Conservation (phyloP, 2,888 invertebrate species). For the Lomographa bimaculata region DNA sequence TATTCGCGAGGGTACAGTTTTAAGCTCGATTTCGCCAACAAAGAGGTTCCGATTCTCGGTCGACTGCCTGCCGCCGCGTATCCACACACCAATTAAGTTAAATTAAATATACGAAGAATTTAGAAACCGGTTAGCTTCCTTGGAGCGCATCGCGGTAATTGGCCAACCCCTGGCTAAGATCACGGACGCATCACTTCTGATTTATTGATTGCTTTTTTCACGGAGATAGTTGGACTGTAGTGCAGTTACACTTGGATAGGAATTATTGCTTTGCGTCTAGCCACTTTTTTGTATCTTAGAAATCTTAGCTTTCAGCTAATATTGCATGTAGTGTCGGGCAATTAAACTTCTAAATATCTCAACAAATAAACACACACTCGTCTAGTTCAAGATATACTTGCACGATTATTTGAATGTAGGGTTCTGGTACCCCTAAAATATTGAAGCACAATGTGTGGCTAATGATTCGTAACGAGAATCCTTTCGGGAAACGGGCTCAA, state of each 20-base stretch:
- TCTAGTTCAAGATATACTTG: not conserved
- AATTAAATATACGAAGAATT: slow-evolving; percentile 82
- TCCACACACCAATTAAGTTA: slow-evolving; percentile 80
- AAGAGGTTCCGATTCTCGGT: slow-evolving; percentile 77
- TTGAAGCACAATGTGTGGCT: slow-evolving; percentile 27
- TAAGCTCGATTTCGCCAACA: slow-evolving; percentile 69
- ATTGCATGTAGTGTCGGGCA: too few relatives aligned
- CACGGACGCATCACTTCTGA: slow-evolving; percentile 71
- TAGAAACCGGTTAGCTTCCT: slow-evolving; percentile 82
- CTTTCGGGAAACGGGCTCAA: slow-evolving; percentile 20
- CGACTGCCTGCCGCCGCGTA: slow-evolving; percentile 70
- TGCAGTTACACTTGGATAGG: slow-evolving; percentile 50
- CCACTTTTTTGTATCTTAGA: slow-evolving; percentile 36
- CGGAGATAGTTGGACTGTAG: slow-evolving; percentile 43
- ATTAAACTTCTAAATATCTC: too few relatives aligned
- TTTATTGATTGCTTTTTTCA: slow-evolving; percentile 61
- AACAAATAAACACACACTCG: too few relatives aligned
- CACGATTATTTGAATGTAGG: slow-evolving; percentile 8
- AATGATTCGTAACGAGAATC: slow-evolving; percentile 32
- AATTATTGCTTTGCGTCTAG: slow-evolving; percentile 37
- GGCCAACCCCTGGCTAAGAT: slow-evolving; percentile 72
- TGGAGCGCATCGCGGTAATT: slow-evolving; percentile 81
- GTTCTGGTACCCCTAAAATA: slow-evolving; percentile 16
- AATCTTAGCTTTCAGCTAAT: too few relatives aligned
- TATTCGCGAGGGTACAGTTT: slow-evolving; percentile 67